Evolutionary conservation across 2,888 invertebrate species (phyloP).

Genomic region (Busseola fusca): DNA sequence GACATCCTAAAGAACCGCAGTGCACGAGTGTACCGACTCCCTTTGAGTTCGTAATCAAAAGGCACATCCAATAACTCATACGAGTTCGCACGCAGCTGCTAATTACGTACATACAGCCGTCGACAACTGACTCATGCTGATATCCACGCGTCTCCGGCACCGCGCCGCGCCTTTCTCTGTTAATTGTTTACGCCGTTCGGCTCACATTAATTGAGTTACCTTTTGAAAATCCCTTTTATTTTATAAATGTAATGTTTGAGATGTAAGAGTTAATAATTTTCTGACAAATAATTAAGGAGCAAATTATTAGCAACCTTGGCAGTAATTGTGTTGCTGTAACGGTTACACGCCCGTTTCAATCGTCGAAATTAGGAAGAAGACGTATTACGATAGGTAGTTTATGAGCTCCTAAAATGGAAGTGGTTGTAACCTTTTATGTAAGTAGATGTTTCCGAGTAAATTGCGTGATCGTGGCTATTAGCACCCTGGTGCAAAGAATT

Average conservation of each 20-base stretch:
- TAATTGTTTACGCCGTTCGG: conserved; percentile 64
- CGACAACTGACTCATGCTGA: conserved; percentile 56
- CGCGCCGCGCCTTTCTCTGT: conserved; percentile 23
- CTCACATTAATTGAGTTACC: conserved; percentile 61
- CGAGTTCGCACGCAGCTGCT: conserved; percentile 52
- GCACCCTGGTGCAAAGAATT: conserved; percentile 19
- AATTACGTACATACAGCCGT: conserved; percentile 58
- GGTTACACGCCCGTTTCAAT: conserved; percentile 13
- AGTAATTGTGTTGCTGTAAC: conserved; percentile 24
- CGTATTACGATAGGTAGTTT: conserved; percentile 26
- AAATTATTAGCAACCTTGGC: conserved; percentile 30
- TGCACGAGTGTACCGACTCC: conserved; percentile 40
- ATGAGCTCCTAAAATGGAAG: conserved; percentile 24
- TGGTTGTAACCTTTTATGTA: conserved; percentile 23
- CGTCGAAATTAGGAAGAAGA: conserved; percentile 24
- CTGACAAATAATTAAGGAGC: conserved; percentile 41
- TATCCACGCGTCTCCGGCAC: conserved; percentile 21
- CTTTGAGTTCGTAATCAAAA: conserved; percentile 62
- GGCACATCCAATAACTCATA: conserved; percentile 61
- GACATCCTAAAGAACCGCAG: conserved; percentile 52
- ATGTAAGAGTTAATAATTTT: conserved; percentile 40
- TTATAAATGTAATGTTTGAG: conserved; percentile 36
- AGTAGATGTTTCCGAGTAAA: conserved; percentile 23
- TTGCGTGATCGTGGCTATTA: conserved; percentile 24
- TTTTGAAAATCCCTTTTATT: conserved; percentile 55